Conservation (phyloP, 2,888 invertebrate species). For the Arge pagana region DNA sequence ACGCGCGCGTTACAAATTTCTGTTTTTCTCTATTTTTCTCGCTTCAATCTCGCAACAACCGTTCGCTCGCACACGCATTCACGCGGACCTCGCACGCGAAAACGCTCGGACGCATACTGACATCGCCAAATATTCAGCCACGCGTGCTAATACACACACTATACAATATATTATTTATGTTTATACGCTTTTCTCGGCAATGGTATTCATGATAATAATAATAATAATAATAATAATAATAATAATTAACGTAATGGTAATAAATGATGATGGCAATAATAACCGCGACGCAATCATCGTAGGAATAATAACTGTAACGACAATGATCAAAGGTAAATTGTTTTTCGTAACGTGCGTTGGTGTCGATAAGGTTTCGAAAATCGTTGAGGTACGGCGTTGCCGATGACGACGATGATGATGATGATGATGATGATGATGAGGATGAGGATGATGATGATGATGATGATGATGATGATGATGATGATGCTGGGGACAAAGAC, state of each 20-base stretch:
- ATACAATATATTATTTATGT: slow-evolving; percentile 23
- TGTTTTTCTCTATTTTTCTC: slow-evolving; percentile 31
- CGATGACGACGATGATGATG: not conserved
- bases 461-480: not conserved
- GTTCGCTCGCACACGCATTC: slow-evolving; percentile 13
- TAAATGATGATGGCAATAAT: not conserved
- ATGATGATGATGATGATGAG: slow-evolving; percentile 1
- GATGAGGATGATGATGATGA: not conserved
- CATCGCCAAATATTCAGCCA: too few species aligned
- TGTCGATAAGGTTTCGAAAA: not conserved
- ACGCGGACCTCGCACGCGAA: not conserved
- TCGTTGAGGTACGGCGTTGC: not conserved
- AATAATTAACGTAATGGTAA: not conserved
- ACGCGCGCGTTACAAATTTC: slow-evolving; percentile 43
- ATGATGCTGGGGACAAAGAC: slow-evolving; percentile 13
- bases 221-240: not conserved
- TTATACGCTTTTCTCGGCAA: slow-evolving; percentile 15
- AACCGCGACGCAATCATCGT: too few species aligned
- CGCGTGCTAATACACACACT: slow-evolving; percentile 2
- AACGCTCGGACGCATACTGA: not conserved
- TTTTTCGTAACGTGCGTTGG: too few species aligned
- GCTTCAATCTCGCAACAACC: slow-evolving; percentile 35
- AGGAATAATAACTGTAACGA: not conserved
- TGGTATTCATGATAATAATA: not conserved
- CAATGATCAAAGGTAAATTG: not conserved